Percentiles rank a stretch among this genome's conserved stretches.
phyloP scores from a whole-genome alignment of 2,888 invertebrate species.

The Gisinianus flammeolus region DNA sequence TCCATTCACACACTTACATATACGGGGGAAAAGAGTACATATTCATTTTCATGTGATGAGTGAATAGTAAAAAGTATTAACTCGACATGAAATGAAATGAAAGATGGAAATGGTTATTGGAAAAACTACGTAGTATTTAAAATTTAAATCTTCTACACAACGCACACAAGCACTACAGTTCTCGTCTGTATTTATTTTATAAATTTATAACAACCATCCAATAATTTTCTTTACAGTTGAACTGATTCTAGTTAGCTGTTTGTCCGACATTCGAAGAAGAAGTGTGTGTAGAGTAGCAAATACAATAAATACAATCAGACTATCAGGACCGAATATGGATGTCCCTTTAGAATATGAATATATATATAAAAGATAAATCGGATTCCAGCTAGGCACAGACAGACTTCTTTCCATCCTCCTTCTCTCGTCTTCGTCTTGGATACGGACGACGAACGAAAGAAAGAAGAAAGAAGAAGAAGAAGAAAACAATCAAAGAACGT shows the following conservation, averaged over 20 bases:
- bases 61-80: too few relatives aligned
- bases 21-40: too few relatives aligned
- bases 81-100: too few relatives aligned
- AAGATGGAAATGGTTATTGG: too few relatives aligned
- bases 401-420: constrained; percentile 6
- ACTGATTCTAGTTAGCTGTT: background rate
- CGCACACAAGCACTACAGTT: too few relatives aligned
- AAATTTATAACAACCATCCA: too few relatives aligned
- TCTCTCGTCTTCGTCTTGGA: background rate
- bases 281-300: constrained; percentile 3
- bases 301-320: constrained; percentile 29
- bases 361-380: constrained; percentile 39
- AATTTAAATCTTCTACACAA: too few relatives aligned
- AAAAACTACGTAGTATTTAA: too few relatives aligned
- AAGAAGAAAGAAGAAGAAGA: constrained; percentile 26
- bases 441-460: background rate
- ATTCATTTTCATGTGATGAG: too few relatives aligned
- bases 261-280: background rate
- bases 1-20: too few relatives aligned
- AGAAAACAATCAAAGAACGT: constrained; percentile 40
- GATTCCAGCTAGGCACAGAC: constrained; percentile 41
- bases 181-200: too few relatives aligned
- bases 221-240: too few relatives aligned
- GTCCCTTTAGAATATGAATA: background rate
- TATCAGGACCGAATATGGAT: constrained; percentile 23